These are phyloP conservation scores for Syngnathus typhle DNA, from an alignment of 2,113 vertebrate genomes.

Conservation along the genomic window DNA sequence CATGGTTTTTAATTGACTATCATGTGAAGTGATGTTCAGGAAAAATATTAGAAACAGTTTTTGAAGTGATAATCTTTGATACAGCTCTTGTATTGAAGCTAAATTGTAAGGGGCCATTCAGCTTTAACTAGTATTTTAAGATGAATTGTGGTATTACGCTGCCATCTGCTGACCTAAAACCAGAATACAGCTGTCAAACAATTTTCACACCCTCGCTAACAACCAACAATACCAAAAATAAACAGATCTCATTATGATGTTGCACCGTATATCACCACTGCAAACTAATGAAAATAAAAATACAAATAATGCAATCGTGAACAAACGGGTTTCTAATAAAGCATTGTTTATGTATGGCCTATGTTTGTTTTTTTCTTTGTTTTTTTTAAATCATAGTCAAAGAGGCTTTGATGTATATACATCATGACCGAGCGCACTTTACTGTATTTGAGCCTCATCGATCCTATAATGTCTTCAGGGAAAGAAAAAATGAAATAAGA, in stretches of 20 bases:
- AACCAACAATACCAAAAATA: background rate
- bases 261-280: no score
- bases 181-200: slow-evolving; percentile 4
- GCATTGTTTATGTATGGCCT: background rate
- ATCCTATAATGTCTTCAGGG: slow-evolving; percentile 8
- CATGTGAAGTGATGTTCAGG: no score
- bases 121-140: background rate
- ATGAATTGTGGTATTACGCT: background rate
- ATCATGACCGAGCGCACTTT: slow-evolving; percentile 15
- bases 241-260: background rate
- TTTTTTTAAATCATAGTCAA: background rate
- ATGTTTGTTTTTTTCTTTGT: background rate
- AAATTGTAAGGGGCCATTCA: background rate
- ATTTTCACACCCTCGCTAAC: background rate
- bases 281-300: background rate
- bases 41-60: no score
- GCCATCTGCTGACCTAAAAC: background rate
- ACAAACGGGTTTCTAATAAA: background rate
- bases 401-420: slow-evolving; percentile 8
- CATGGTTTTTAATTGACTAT: no score
- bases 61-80: no score
- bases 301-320: background rate
- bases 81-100: no score
- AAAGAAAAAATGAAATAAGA: slow-evolving; percentile 45
- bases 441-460: slow-evolving; percentile 12